A percentile compares a stretch with the other conserved stretches of the same genome.
phyloP scores from a whole-genome alignment of 2,797 vertebrate genomes.

The Bryconaethiops microstoma region DNA sequence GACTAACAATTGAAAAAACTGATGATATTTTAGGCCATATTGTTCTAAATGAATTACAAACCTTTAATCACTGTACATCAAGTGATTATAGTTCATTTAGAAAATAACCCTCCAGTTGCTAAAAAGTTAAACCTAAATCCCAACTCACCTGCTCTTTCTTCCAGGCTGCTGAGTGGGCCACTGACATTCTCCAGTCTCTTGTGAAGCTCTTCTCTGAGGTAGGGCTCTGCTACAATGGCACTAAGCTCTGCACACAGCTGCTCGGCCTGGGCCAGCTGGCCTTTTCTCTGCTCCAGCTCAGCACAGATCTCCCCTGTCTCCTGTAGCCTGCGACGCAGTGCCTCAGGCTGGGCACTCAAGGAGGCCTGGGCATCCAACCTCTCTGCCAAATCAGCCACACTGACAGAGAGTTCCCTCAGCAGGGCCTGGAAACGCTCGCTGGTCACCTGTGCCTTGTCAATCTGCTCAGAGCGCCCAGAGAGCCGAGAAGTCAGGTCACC shows the following conservation, averaged over 20 bases:
- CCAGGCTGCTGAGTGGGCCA: conserved; percentile 87
- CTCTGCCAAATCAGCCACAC: conserved; percentile 82
- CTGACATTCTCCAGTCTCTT: conserved; percentile 91
- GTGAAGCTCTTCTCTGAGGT: conserved; percentile 93
- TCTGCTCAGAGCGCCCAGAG: conserved; percentile 85
- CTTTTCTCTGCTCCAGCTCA: conserved; percentile 85
- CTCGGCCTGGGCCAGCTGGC: conserved; percentile 85
- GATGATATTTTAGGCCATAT: not conserved
- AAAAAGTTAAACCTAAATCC: not conserved
- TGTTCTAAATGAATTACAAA: too few species aligned
- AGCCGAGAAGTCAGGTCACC: conserved; percentile 84
- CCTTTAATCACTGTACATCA: not conserved
- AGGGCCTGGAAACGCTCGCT: conserved; percentile 89
- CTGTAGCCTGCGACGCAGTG: conserved; percentile 88
- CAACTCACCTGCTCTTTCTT: conserved; percentile 90
- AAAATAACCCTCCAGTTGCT: not conserved
- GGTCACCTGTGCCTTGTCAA: conserved; percentile 90
- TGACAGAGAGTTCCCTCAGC: conserved; percentile 86
- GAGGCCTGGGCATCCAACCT: conserved; percentile 85
- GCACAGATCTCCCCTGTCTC: conserved; percentile 95
- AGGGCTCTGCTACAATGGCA: conserved; percentile 90
- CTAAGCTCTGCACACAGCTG: conserved; percentile 88
- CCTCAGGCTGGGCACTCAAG: conserved; percentile 90
- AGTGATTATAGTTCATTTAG: not conserved
- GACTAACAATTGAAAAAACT: not conserved